Evolutionary conservation across 2,113 vertebrate species (phyloP), one percentile per base, ranked within the genome.

Genomic region (Cacatua alba): DNA sequence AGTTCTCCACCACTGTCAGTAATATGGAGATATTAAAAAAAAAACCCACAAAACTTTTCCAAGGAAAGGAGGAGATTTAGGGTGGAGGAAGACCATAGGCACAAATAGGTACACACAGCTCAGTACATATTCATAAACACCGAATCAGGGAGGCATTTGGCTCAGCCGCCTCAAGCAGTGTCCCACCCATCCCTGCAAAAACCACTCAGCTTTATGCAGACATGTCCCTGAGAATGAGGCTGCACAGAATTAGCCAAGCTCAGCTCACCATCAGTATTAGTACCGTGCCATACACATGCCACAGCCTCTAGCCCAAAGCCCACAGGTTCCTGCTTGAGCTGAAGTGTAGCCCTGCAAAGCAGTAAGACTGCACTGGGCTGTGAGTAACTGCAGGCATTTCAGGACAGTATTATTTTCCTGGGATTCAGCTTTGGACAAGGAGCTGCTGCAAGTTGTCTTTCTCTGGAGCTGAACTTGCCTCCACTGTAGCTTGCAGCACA

Each of bases 401-500:
- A 9, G 17, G 16, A 44, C 33, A 28, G 35, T 52, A 7, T 28
- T 65, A 18, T 53, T 67, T 59, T 65, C 53, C 59, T 15, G 24
- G 37, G 26, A 81, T 72, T 62, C 35, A n/a, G 55, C 10, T 74
- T 37, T 48, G 29, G 39, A 5, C 7, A 16, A 55, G 29, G 18
- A 82, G 23, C 10, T 53, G 19, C 17, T 51, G 11, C 16, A 24
- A 17, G 26, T 3, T 57, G 14, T 52, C 28, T 62, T 39, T 26
- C 44, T 43, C 35, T 24, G 37, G 11, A 19, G 15, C 23, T 37
- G 55, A 44, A 37, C 2, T 2, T 8, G 9, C 24, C 49, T 74
- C 21, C 3, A 6, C 17, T 0, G 0, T 9, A 25, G 44, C 2
- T n/a, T 25, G 29, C 29, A 29, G 44, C 29, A 26, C 25, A 19